Base-by-base conservation (phyloP, 1,140 invertebrate species). In the Bombus sibiricus region DNA sequence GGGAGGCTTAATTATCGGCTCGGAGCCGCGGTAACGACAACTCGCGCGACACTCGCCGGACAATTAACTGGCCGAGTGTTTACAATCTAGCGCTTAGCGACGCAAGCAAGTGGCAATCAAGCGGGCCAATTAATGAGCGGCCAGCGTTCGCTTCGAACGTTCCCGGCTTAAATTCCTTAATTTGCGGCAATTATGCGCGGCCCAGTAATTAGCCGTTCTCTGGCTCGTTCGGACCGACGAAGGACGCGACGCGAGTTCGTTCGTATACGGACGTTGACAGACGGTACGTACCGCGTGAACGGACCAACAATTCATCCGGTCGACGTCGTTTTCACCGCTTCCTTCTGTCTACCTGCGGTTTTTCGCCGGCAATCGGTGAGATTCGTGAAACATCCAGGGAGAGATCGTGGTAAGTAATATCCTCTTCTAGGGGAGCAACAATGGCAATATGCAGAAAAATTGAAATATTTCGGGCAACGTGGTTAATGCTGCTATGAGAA, bases 1-100 rank as follows among this genome's bases (percentile, higher is more conserved):
- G 86, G 69, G 68, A 77, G 47, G 87, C 72, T 92, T 94, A 93
- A 93, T 93, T 93, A 93, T 93, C 90, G 90, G 83, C 85, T 68
- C 81, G 84, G 71, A 75, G 78, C 81, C 81, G 71, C 81, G 41
- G 82, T 75, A 78, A 80, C 75, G 77, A 83, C 83, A 90, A 87
- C 69, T 85, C 84, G 81, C 88, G 88, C 88, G 88, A 89, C 89
- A 87, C 82, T 89, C 89, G 85, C 71, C 83, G 84, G 88, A 92
- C 87, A 92, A 93, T 94, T 93, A 93, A 91, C 91, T 88, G 81
- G 86, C 90, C 83, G 88, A 93, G 91, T 93, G 93, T 94, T 94
- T 94, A 92, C 92, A 92, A 92, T 93, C 92, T 92, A 92, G 83
- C 90, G 90, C 85, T 90, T 92, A 90, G 89, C 79, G 89, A 91